Percentiles rank a stretch among this genome's conserved stretches.
Evolutionary conservation across 2,797 vertebrate genomes (phyloP).

Genomic region (Propithecus perrieri): DNA sequence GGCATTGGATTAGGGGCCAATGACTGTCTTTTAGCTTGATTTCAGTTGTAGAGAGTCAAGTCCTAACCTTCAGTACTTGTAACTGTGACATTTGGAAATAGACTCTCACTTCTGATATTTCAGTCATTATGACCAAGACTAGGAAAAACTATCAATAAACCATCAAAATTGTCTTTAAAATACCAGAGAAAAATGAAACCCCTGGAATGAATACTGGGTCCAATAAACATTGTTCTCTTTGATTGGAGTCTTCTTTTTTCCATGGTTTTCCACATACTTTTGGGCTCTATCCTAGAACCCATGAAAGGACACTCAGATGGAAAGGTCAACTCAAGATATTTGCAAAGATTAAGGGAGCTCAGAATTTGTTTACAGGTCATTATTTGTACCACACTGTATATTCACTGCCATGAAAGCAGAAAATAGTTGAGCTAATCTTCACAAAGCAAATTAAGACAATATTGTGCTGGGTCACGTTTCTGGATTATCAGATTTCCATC

Average conservation of each 20-base stretch:
- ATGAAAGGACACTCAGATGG: conserved; percentile 82
- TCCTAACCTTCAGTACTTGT: too few species aligned
- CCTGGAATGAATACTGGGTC: not conserved
- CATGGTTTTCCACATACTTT: conserved; percentile 68
- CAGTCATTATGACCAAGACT: not conserved
- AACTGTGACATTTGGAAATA: too few species aligned
- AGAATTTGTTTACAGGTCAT: conserved; percentile 82
- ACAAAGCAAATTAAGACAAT: conserved; percentile 85
- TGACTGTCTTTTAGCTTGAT: not conserved
- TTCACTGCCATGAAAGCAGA: conserved; percentile 83
- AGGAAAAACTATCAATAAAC: not conserved
- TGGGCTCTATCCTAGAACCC: conserved; percentile 70
- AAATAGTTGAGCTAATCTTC: conserved; percentile 86
- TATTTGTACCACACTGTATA: conserved; percentile 81
- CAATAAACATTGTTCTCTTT: not conserved
- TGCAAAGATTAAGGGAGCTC: conserved; percentile 84
- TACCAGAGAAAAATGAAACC: conserved; percentile 48
- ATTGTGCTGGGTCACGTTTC: conserved; percentile 88
- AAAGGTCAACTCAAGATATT: conserved; percentile 83
- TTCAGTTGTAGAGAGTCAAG: not conserved
- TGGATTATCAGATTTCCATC: conserved; percentile 87
- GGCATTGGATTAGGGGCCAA: not conserved
- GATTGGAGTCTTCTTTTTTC: conserved; percentile 43
- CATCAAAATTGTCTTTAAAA: conserved; percentile 46
- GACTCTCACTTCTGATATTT: not conserved